phyloP scores from a whole-genome alignment of 2,888 invertebrate species.

The Hirtodrosophila histrioides region DNA sequence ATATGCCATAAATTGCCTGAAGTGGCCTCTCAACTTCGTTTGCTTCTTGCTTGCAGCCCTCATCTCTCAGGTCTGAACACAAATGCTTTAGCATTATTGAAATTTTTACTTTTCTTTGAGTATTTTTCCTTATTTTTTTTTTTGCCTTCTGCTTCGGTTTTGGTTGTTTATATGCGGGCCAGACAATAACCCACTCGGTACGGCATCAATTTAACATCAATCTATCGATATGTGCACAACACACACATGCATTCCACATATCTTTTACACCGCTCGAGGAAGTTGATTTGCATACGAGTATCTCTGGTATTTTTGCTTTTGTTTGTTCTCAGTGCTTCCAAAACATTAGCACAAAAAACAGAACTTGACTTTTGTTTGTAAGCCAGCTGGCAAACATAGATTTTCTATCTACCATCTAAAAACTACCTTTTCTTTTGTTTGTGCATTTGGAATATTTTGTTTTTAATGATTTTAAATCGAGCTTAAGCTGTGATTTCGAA shows the following conservation, averaged over 20 bases:
- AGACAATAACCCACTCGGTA: constrained; percentile 77
- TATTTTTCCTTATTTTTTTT: constrained; percentile 35
- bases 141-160: constrained; percentile 27
- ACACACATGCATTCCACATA: constrained; percentile 19
- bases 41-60: constrained; percentile 30
- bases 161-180: constrained; percentile 69
- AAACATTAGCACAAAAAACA: constrained; percentile 59
- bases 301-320: constrained; percentile 48
- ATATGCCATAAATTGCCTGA: constrained; percentile 77
- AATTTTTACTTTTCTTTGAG: constrained; percentile 58
- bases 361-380: constrained; percentile 40
- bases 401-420: constrained; percentile 32
- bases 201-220: constrained; percentile 78
- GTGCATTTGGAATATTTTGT: constrained; percentile 21
- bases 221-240: constrained; percentile 56
- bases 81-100: constrained; percentile 72
- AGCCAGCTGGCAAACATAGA: constrained; percentile 42
- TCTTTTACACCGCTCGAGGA: constrained; percentile 41
- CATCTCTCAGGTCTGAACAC: constrained; percentile 38
- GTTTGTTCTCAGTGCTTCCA: constrained; percentile 49
- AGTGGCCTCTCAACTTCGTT: constrained; percentile 65
- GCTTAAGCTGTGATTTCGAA: constrained; percentile 1
- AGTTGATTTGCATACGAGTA: constrained; percentile 64
- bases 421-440: constrained; percentile 1
- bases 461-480: constrained; percentile 38